Base-by-base conservation (phyloP, 1,140 invertebrate species). In the Drosophila parvula region DNA sequence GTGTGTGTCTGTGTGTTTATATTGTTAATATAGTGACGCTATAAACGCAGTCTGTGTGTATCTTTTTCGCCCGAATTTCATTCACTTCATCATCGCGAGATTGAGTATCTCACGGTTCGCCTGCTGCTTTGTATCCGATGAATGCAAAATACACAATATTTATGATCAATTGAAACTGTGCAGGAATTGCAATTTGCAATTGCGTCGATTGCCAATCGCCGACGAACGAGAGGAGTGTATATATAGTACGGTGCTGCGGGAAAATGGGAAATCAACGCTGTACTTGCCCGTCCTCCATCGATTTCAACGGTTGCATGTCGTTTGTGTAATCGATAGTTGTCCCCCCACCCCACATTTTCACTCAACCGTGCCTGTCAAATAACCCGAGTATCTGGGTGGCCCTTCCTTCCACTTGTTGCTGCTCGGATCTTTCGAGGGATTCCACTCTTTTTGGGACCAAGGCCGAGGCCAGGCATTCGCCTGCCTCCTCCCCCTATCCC, bases 261-360 rank as follows among this genome's bases (percentile, higher is more conserved):
- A 47, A 59, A 59, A 61, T 38, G 18, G 18, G 6, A 58, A 64
- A 43, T 57, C 30, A 51, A 34, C n/a, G 47, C 4, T 36, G 30
- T 9, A 4, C 8, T 11, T 9, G 44, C 56, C 56, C 16, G 16
- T 28, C 9, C n/a, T 8, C 12, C 22, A 41, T 58, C 44, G 53
- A 73, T 73, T 71, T 41, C 34, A 6, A 18, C 22, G 27, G 28
- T 41, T 71, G 67, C 69, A 73, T 73, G 51, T 36, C 53, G 59
- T 59, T 73, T 73, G 69, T 71, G 69, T 73, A 73, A 73, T 73
- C 69, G 50, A 73, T 71, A 71, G 58, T 34, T 27, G 12, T 12
- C 43, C 12, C 11, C 36, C 32, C 11, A 43, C 28, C 3, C 34
- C n/a, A n/a, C n/a, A 10, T 60, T 62, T 28, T 28, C 28, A 48